phyloP scores from a whole-genome alignment of 1,140 invertebrate genomes.

The Tetragnatha versicolor region DNA sequence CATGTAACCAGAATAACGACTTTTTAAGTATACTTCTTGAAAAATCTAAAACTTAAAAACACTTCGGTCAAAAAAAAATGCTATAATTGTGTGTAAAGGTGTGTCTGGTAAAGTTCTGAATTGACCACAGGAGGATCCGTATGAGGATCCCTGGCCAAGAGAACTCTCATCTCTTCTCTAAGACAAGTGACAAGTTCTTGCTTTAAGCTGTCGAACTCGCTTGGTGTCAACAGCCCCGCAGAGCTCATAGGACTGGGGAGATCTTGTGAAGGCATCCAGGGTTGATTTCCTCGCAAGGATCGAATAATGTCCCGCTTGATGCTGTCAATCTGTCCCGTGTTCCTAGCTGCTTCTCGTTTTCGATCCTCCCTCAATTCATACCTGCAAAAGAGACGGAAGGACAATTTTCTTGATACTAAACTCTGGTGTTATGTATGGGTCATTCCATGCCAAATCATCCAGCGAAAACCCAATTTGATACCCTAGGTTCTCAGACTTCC shows the following conservation, averaged over 20 bases:
- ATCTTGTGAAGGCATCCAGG: background rate
- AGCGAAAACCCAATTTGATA: no score
- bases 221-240: slow-evolving; percentile 50
- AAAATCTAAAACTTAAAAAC: no score
- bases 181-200: slow-evolving; percentile 62
- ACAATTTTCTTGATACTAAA: no score
- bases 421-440: no score
- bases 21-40: no score
- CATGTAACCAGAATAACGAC: no score
- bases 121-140: slow-evolving; percentile 50
- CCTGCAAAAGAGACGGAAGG: slow-evolving; percentile 61
- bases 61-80: no score
- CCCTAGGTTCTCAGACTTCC: no score
- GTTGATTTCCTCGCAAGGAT: slow-evolving; percentile 53
- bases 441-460: no score
- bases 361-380: slow-evolving; percentile 70
- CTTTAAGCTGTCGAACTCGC: slow-evolving; percentile 63
- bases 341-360: slow-evolving; percentile 65
- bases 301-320: slow-evolving; percentile 67
- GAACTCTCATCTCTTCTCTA: slow-evolving; percentile 61
- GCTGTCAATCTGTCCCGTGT: slow-evolving; percentile 66
- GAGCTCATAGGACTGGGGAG: slow-evolving; percentile 60
- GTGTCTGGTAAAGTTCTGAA: slow-evolving; percentile 65
- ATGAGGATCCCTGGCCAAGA: slow-evolving; percentile 52
- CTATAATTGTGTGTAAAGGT: slow-evolving; percentile 62